phyloP scores from a whole-genome alignment of 2,797 vertebrate species.

The Phylloscopus collybita region DNA sequence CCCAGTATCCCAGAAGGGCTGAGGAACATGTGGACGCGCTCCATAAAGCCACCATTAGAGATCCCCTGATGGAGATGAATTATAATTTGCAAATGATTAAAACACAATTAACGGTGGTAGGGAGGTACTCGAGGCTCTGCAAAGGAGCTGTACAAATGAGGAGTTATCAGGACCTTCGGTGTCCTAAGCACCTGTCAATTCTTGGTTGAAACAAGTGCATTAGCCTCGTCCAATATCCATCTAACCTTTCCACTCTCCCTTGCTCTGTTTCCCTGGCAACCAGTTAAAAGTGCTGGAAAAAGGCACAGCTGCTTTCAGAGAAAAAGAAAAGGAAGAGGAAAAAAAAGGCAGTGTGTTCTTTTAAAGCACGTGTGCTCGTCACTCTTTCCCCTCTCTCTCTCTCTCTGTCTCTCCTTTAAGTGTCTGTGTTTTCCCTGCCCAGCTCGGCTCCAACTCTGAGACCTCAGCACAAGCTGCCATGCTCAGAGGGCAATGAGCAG shows the following conservation, averaged over 20 bases:
- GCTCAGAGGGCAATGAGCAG: neutral
- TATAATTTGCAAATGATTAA: slow-evolving; percentile 70
- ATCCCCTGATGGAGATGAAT: slow-evolving; percentile 68
- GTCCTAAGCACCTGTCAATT: slow-evolving; percentile 75
- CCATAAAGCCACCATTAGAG: slow-evolving; percentile 60
- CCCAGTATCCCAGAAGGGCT: neutral
- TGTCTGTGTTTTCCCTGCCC: neutral
- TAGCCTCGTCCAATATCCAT: slow-evolving; percentile 76
- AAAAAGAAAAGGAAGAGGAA: slow-evolving; percentile 21
- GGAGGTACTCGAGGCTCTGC: slow-evolving; percentile 48
- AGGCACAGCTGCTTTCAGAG: slow-evolving; percentile 72
- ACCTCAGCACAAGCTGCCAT: rapidly evolving
- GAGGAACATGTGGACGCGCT: neutral
- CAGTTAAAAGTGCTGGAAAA: slow-evolving; percentile 78
- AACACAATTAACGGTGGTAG: slow-evolving; percentile 69
- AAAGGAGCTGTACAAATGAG: slow-evolving; percentile 63
- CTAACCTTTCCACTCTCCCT: slow-evolving; percentile 78
- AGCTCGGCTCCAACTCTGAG: rapidly evolving
- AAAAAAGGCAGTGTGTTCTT: slow-evolving; percentile 54
- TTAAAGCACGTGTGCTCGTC: slow-evolving; percentile 3
- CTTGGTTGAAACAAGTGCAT: slow-evolving; percentile 76
- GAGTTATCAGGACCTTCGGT: slow-evolving; percentile 59
- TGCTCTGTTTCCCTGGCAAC: slow-evolving; percentile 82
- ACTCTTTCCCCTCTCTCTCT: neutral
- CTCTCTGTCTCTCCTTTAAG: slow-evolving; percentile 1